Conservation (phyloP, 2,113 vertebrate species). For the Campylomormyrus tamandua region DNA sequence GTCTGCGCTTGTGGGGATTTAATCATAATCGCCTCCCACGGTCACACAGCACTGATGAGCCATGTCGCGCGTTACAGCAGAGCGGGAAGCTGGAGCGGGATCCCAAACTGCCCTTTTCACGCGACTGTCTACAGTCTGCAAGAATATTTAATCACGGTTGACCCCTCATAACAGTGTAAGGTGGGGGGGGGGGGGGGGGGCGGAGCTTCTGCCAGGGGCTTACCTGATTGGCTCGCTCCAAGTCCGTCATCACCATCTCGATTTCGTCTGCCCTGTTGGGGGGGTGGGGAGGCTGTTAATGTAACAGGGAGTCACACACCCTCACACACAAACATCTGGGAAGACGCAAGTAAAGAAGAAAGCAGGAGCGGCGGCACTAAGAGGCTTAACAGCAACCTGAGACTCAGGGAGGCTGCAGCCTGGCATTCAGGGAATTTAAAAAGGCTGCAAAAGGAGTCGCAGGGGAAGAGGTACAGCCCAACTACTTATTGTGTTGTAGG, state of each 20-base stretch:
- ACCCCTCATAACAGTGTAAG: background rate
- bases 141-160: background rate
- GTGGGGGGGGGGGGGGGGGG: no score
- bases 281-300: background rate
- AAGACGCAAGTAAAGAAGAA: no score
- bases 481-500: background rate
- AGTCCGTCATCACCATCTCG: conserved; percentile 98
- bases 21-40: background rate
- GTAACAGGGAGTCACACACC: background rate
- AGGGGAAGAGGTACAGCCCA: background rate
- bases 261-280: conserved; percentile 85
- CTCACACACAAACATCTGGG: no score
- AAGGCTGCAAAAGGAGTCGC: background rate
- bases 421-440: background rate
- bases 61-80: background rate
- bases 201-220: conserved; percentile 15
- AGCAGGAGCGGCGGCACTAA: background rate
- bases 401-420: background rate
- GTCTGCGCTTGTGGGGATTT: background rate
- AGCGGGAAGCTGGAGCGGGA: background rate
- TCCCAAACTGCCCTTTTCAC: background rate
- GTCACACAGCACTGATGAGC: background rate
- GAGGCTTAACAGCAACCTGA: background rate
- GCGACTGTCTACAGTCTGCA: background rate
- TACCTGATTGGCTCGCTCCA: conserved; percentile 99